phyloP scores from a whole-genome alignment of 1,140 invertebrate species.

The Eupeodes corollae region DNA sequence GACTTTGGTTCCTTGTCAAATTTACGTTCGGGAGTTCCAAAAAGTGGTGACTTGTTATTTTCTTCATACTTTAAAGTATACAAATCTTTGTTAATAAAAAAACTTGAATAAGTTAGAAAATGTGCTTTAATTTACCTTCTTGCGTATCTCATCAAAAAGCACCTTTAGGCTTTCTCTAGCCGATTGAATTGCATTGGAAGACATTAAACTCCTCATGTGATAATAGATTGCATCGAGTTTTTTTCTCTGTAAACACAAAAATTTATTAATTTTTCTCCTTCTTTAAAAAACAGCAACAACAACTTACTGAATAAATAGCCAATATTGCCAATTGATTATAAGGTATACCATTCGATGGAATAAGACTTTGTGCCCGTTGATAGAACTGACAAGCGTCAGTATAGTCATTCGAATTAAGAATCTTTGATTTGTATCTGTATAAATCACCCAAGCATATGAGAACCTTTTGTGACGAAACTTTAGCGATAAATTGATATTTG shows the following conservation, averaged over 20 bases:
- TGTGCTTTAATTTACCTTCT: slow-evolving; percentile 54
- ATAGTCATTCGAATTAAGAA: slow-evolving; percentile 73
- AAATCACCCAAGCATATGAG: slow-evolving; percentile 85
- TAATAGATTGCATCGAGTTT: slow-evolving; percentile 96
- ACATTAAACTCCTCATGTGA: slow-evolving; percentile 88
- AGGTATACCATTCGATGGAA: slow-evolving; percentile 87
- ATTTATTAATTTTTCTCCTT: neutral
- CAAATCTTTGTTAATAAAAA: slow-evolving; percentile 5
- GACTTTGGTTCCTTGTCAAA: slow-evolving; percentile 13
- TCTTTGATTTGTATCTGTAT: slow-evolving; percentile 76
- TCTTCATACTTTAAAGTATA: slow-evolving; percentile 55
- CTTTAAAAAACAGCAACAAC: neutral
- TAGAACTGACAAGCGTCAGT: slow-evolving; percentile 81
- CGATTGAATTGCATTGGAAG: slow-evolving; percentile 83
- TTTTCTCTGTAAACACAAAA: slow-evolving; percentile 55
- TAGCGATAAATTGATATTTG: slow-evolving; percentile 49
- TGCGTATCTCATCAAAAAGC: slow-evolving; percentile 87
- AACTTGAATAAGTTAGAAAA: slow-evolving; percentile 1
- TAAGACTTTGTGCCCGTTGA: slow-evolving; percentile 82
- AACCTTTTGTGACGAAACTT: slow-evolving; percentile 71
- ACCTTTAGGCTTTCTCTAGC: slow-evolving; percentile 77
- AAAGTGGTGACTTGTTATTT: slow-evolving; percentile 43
- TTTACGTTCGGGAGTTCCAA: neutral
- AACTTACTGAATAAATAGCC: slow-evolving; percentile 75
- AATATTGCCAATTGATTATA: slow-evolving; percentile 92